Conservation (phyloP, 2,113 vertebrate species). For the Muntiacus muntjak region DNA sequence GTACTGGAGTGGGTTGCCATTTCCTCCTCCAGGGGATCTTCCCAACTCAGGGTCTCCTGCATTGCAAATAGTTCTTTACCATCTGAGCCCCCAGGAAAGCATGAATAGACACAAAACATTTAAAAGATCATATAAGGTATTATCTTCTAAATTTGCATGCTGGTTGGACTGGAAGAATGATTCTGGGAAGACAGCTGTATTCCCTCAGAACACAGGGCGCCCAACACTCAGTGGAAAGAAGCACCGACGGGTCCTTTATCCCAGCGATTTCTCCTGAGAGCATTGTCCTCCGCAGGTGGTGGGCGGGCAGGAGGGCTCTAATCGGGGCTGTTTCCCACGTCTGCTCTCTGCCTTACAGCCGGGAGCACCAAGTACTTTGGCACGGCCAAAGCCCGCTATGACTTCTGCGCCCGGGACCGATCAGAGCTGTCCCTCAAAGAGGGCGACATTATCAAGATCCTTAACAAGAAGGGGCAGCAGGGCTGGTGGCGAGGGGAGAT, state of each 20-base stretch:
- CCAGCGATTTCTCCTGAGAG: background rate
- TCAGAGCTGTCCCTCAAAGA: slow-evolving; percentile 89
- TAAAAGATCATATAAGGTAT: background rate
- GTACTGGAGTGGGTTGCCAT: background rate
- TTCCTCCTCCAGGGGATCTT: background rate
- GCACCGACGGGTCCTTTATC: background rate
- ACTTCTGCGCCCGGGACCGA: slow-evolving; percentile 92
- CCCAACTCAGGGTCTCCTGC: background rate
- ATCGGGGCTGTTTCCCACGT: background rate
- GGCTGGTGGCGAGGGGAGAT: slow-evolving; percentile 97
- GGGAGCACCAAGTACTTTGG: slow-evolving; percentile 83
- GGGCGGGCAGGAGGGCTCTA: fast-evolving
- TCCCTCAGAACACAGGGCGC: background rate
- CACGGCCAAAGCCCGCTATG: slow-evolving; percentile 89
- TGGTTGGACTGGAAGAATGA: background rate
- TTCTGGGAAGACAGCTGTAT: background rate
- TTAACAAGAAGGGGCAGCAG: slow-evolving; percentile 90
- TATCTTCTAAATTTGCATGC: background rate
- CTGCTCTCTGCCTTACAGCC: slow-evolving; percentile 65
- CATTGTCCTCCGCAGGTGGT: fast-evolving
- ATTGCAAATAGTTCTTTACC: background rate
- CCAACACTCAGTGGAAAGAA: fast-evolving
- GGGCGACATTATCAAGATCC: slow-evolving; percentile 92
- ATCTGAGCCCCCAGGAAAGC: background rate
- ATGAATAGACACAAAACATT: background rate